Conservation (phyloP, 2,113 vertebrate genomes). For the Thermophis baileyi region DNA sequence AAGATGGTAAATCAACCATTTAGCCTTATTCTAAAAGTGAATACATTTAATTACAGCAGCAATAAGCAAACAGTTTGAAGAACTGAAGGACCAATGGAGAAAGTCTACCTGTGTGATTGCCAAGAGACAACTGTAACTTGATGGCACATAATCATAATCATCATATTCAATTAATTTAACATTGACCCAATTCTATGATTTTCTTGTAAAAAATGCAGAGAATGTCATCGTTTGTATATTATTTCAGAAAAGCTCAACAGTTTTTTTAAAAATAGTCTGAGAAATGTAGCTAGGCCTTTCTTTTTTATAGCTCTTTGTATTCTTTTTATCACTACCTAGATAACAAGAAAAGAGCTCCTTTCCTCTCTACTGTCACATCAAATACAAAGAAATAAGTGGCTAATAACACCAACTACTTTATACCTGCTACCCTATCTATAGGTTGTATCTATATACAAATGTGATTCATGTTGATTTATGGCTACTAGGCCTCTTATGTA, state of each 20-base stretch:
- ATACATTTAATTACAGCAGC: neutral
- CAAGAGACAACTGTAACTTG: neutral
- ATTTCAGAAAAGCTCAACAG: neutral
- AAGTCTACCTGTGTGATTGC: neutral
- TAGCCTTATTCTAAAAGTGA: neutral
- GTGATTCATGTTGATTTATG: slow-evolving; percentile 61
- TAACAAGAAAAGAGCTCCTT: neutral
- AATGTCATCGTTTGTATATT: neutral
- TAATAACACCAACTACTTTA: slow-evolving; percentile 28
- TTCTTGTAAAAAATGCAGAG: neutral
- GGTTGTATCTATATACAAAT: slow-evolving; percentile 44
- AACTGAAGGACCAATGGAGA: neutral
- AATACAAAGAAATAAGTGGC: slow-evolving; percentile 28
- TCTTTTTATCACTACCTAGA: neutral
- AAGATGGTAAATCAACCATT: neutral
- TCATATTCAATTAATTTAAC: neutral
- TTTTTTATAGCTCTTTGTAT: slow-evolving; percentile 34
- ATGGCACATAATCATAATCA: neutral
- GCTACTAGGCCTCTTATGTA: slow-evolving; percentile 67
- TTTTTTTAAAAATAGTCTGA: neutral
- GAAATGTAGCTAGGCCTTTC: slow-evolving; percentile 38
- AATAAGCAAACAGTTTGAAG: neutral
- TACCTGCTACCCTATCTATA: slow-evolving; percentile 27
- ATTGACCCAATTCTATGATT: neutral
- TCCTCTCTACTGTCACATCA: neutral